Base-by-base conservation (phyloP, 2,888 invertebrate species). In the Kuschelorhynchus macadamiae region DNA sequence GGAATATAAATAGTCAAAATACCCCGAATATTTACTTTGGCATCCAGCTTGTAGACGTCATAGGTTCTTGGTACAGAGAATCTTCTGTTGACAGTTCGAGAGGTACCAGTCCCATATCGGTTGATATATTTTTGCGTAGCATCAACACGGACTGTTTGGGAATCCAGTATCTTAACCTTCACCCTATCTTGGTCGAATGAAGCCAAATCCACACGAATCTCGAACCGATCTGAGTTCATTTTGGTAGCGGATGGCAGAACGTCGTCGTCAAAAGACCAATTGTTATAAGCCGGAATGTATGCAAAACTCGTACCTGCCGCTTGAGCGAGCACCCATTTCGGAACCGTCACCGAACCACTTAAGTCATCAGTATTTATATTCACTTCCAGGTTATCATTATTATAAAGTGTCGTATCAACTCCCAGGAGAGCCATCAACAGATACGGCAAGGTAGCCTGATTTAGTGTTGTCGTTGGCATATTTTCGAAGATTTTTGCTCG, bases 41-140 rank as follows among this genome's bases (percentile, higher is more conserved):
- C 62, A 0, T 20, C 33, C 9, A 42, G 33, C n/a, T 12, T 62
- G 16, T 61, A 30, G 3, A 62, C 21, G 32, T 67, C 52, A 41
- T 67, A 67, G 0, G 25, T 67, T 25, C 32, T 61, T 2, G 67
- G 67, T 14, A 67, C 44, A 2, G 49, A 18, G 12, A 62, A 67
- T 9, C 39, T 61, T 21, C 56, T 67, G 41, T 7, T 62, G 0
- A 62, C 33, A 12, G 61, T 62, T 62, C 50, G 61, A 12, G 47
- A 39, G n/a, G 56, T 62, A 1, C 55, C 17, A 0, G 17, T 21
- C 1, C 67, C 67, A 25, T 62, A 55, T 17, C 39, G 42, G 41
- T 67, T 67, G 8, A 44, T 16, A 32, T 61, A 62, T n/a, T 47
- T 21, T 42, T 62, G 60, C 32, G 16, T 62, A 1, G 39, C 49